phyloP scores from a whole-genome alignment of 2,113 vertebrate genomes.

The Microcebus jonahi region DNA sequence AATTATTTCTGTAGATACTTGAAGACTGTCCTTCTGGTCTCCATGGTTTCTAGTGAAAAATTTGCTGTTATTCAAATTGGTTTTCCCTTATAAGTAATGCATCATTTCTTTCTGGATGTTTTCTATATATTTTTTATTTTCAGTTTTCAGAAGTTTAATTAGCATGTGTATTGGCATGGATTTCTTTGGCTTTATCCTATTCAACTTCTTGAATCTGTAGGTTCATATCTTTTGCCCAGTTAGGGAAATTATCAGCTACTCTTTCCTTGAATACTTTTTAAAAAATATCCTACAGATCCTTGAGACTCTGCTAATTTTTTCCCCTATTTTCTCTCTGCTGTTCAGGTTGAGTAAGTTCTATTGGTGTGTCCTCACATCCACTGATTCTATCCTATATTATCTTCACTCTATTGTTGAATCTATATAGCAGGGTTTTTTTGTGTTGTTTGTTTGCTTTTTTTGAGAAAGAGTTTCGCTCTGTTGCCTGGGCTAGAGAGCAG shows the following conservation, averaged over 20 bases:
- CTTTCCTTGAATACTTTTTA: not conserved
- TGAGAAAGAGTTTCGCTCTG: no score
- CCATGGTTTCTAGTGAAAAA: not conserved
- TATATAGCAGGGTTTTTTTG: not conserved
- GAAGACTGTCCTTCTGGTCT: not conserved
- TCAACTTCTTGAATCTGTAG: slow-evolving; percentile 25
- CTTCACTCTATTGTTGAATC: not conserved
- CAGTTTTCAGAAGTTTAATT: not conserved
- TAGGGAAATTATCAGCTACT: not conserved
- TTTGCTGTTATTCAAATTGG: not conserved
- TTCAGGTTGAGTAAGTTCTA: not conserved
- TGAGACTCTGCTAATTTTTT: not conserved
- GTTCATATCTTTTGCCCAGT: not conserved
- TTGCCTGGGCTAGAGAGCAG: no score
- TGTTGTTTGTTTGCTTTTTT: no score
- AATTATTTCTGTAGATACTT: not conserved
- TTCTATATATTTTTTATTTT: slow-evolving; percentile 3
- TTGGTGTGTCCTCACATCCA: not conserved
- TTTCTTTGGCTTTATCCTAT: not conserved
- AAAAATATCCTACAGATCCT: not conserved
- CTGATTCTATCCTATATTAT: not conserved
- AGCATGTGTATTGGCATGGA: not conserved
- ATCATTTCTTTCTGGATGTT: not conserved
- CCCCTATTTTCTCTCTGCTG: not conserved
- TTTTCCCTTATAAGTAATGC: not conserved